Percentiles rank a stretch among this genome's conserved stretches.
phyloP scores from a whole-genome alignment of 2,797 vertebrate species.

The Allobates femoralis region DNA sequence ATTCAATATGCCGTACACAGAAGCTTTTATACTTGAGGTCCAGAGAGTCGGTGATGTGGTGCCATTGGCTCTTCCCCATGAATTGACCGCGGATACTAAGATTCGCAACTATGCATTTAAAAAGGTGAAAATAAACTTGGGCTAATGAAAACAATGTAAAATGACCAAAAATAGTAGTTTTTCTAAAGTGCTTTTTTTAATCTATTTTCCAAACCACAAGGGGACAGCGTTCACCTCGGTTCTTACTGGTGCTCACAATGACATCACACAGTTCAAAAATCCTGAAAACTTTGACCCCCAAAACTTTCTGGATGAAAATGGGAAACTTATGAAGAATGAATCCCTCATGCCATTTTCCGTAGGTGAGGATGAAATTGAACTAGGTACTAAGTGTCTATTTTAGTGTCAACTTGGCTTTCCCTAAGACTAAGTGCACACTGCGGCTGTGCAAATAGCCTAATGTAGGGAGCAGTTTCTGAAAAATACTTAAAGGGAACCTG shows the following conservation, averaged over 20 bases:
- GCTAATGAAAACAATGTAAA: too few relatives aligned
- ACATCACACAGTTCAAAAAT: not conserved
- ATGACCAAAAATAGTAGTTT: not conserved
- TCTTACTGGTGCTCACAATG: not conserved
- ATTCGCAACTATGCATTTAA: not conserved
- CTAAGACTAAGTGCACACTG: not conserved
- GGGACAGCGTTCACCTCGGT: not conserved
- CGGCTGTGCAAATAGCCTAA: not conserved
- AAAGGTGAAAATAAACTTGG: not conserved
- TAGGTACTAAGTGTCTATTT: conserved; percentile 53
- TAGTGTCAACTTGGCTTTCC: conserved; percentile 71
- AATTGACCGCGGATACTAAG: not conserved
- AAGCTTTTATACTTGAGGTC: not conserved
- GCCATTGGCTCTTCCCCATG: not conserved
- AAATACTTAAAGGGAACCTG: too few relatives aligned
- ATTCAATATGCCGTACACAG: conserved; percentile 31
- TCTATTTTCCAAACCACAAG: not conserved
- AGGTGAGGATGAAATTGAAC: not conserved
- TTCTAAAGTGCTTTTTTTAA: not conserved
- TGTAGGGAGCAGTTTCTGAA: too few relatives aligned
- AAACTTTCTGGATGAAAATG: conserved; percentile 30
- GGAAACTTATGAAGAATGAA: not conserved
- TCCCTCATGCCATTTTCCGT: conserved; percentile 1
- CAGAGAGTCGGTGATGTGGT: conserved; percentile 1
- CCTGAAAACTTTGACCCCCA: conserved; percentile 1